A percentile compares a stretch with the other conserved stretches of the same genome.
Evolutionary conservation across 1,140 invertebrate species (phyloP).

Genomic region (Ctenoplectra terminalis): DNA sequence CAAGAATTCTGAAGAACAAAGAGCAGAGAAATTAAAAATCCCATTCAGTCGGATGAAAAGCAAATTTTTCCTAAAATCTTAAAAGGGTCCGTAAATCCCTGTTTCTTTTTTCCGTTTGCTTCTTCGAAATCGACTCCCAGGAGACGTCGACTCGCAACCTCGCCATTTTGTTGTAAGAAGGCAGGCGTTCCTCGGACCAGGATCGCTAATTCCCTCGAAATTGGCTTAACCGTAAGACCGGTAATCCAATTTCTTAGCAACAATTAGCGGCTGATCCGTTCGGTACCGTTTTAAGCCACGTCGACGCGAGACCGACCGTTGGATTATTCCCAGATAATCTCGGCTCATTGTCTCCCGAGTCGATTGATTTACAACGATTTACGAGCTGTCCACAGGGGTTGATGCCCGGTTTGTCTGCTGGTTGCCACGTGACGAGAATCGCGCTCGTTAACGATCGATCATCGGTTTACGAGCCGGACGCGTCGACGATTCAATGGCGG

Average conservation of each 20-base stretch:
- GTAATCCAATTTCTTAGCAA: constrained; percentile 72
- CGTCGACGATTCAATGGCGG: background rate
- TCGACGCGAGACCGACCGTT: constrained; percentile 24
- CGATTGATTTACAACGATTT: constrained; percentile 68
- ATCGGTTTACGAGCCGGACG: constrained; percentile 56
- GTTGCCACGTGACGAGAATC: constrained; percentile 51
- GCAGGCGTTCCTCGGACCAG: background rate
- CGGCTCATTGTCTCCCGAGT: constrained; percentile 59
- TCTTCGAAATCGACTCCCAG: constrained; percentile 7
- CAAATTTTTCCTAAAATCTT: background rate
- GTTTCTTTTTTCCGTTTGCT: background rate
- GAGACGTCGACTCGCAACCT: constrained; percentile 4
- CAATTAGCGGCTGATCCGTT: constrained; percentile 66
- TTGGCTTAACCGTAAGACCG: constrained; percentile 68
- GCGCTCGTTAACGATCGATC: constrained; percentile 63
- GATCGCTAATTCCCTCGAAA: constrained; percentile 22
- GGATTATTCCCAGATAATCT: constrained; percentile 61
- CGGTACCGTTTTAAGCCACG: constrained; percentile 41
- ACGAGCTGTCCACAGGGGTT: constrained; percentile 41
- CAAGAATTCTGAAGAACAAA: too few species aligned
- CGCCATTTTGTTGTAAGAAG: background rate
- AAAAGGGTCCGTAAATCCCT: background rate
- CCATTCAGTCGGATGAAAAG: background rate
- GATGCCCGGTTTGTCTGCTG: constrained; percentile 37
- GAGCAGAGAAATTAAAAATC: background rate